These are phyloP conservation scores for Recurvirostra avosetta DNA, from an alignment of 2,113 vertebrate genomes.

Conservation along the genomic window DNA sequence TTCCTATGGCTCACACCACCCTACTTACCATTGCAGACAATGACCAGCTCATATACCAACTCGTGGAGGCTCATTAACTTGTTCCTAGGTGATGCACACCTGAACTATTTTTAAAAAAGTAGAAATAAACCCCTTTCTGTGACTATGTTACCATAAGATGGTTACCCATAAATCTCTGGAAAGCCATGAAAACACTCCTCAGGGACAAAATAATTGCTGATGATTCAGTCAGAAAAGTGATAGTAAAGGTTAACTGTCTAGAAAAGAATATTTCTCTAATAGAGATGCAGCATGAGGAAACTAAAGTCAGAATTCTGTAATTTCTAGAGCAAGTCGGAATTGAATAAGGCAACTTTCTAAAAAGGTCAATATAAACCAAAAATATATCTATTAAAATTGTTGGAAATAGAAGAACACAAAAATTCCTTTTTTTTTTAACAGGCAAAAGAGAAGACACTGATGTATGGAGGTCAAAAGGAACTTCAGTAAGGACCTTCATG, in stretches of 20 bases:
- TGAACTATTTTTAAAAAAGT: not conserved
- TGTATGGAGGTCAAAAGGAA: not conserved
- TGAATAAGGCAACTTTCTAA: not conserved
- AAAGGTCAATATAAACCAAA: not conserved
- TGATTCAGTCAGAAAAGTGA: constrained; percentile 20
- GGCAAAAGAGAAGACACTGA: not conserved
- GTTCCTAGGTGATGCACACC: not conserved
- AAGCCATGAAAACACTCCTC: not conserved
- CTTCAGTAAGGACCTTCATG: not conserved
- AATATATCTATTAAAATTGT: not conserved
- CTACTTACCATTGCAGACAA: not conserved
- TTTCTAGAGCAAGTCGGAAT: not conserved
- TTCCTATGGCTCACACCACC: not conserved
- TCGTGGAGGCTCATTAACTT: not conserved
- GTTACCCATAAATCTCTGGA: constrained; percentile 16
- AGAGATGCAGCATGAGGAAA: not conserved
- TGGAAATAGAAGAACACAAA: not conserved
- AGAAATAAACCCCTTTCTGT: not conserved
- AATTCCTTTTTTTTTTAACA: not conserved
- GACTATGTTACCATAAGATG: not conserved
- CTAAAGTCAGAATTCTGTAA: not conserved
- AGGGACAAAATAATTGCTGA: constrained; percentile 37
- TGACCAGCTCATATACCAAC: not conserved
- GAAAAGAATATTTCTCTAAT: constrained; percentile 20
- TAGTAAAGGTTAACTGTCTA: constrained; percentile 46